Conservation (phyloP, 2,888 invertebrate genomes). For the Megalurothrips usitatus region DNA sequence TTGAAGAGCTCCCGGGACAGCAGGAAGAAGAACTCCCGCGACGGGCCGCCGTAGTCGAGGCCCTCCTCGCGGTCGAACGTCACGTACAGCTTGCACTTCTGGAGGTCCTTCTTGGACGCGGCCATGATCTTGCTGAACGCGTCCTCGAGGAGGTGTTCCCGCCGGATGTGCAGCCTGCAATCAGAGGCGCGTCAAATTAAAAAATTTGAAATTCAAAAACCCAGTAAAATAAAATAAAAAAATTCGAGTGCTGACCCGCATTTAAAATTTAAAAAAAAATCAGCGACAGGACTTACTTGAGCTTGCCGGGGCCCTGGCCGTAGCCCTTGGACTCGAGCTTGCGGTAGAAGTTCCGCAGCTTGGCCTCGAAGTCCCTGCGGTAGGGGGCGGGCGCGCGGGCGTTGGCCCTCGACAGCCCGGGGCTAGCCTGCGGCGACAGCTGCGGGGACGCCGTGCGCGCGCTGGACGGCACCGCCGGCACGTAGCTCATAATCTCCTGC, state of each 20-base stretch:
- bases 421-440: conserved; percentile 70
- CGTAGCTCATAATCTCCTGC: conserved; percentile 97
- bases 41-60: conserved; percentile 95
- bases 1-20: conserved; percentile 96
- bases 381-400: conserved; percentile 85
- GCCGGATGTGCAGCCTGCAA: conserved; percentile 79
- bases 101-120: conserved; percentile 89
- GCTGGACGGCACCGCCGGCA: conserved; percentile 61
- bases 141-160: conserved; percentile 91
- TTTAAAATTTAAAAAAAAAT: not conserved
- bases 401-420: conserved; percentile 65
- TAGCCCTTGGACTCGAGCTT: conserved; percentile 95
- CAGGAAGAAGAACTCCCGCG: conserved; percentile 95
- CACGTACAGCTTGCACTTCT: conserved; percentile 91
- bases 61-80: conserved; percentile 95
- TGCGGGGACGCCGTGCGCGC: conserved; percentile 60
- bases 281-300: conserved; percentile 67
- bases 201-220: too few species aligned
- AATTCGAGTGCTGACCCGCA: not conserved
- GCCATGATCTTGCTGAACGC: conserved; percentile 96
- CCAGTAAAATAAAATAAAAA: conserved; percentile 34
- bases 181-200: too few species aligned
- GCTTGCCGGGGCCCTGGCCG: conserved; percentile 93
- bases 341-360: conserved; percentile 87
- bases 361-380: conserved; percentile 90